Evolutionary conservation across 2,888 invertebrate species (phyloP).

Genomic region (Andricus quercusramuli): DNA sequence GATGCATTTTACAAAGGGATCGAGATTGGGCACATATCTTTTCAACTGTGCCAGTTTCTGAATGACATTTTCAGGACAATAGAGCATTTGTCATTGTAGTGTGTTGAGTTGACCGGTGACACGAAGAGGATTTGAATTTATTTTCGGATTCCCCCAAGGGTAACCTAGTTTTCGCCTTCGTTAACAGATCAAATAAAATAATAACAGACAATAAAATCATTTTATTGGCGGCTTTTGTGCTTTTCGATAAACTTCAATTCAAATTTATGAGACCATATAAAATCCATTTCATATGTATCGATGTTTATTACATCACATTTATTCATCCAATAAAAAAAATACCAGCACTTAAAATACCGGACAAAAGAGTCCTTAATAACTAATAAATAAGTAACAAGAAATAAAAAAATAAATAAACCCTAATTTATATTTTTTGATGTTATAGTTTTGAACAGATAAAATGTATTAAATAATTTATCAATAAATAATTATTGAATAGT

Average conservation of each 20-base stretch:
- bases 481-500: too few species aligned
- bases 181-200: conserved; percentile 5
- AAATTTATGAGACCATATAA: neutral
- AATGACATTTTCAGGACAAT: conserved; percentile 53
- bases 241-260: neutral
- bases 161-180: conserved; percentile 57
- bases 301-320: neutral
- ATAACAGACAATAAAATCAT: neutral
- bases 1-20: conserved; percentile 58
- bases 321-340: too few species aligned
- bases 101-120: conserved; percentile 37
- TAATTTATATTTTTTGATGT: too few species aligned
- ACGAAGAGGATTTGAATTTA: conserved; percentile 51
- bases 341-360: too few species aligned
- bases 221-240: neutral
- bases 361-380: too few species aligned
- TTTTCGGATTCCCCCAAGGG: conserved; percentile 43
- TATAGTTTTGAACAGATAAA: too few species aligned
- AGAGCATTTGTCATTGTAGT: conserved; percentile 43
- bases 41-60: conserved; percentile 53
- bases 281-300: neutral
- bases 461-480: too few species aligned
- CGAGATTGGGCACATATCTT: conserved; percentile 61
- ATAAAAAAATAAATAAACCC: too few species aligned
- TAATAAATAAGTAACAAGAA: too few species aligned